Evolutionary conservation across 2,113 vertebrate species (phyloP).

Genomic region (Solenodon paradoxus): DNA sequence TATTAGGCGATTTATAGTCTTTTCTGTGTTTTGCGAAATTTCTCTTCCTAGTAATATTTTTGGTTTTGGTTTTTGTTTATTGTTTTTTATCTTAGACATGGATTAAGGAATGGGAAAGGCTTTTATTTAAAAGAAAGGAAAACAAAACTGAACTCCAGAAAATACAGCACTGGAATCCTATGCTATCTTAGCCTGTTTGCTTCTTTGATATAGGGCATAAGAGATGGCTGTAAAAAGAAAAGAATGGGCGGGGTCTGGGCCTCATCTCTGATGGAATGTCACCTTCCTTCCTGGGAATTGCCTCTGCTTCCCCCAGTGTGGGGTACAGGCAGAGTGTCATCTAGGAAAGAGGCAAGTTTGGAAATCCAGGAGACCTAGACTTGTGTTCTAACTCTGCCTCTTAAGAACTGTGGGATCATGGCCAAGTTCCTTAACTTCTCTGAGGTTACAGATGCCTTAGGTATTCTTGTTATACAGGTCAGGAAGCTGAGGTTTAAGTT

Average conservation of each 20-base stretch:
- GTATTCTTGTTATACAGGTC: neutral
- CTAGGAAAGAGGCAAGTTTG: neutral
- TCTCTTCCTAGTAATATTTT: conserved; percentile 55
- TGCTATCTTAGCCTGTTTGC: neutral
- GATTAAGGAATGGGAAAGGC: neutral
- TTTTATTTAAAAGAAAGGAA: too few relatives aligned
- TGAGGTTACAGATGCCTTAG: neutral
- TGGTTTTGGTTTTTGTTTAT: too few relatives aligned
- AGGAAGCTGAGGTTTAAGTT: neutral
- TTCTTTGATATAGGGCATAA: neutral
- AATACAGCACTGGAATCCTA: neutral
- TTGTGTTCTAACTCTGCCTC: neutral
- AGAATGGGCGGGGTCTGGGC: neutral
- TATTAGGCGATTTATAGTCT: neutral
- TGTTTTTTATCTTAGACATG: conserved; percentile 66
- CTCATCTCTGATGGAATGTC: accelerated
- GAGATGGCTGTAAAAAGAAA: neutral
- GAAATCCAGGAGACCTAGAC: neutral
- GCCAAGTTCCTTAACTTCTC: neutral
- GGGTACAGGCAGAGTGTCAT: neutral
- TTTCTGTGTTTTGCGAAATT: conserved; percentile 36
- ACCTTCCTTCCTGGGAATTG: neutral
- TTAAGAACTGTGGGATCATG: neutral
- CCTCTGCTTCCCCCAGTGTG: neutral
- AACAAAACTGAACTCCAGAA: neutral